These are phyloP conservation scores for Meiosimyza decipiens DNA, from an alignment of 2,888 invertebrate species.

Conservation along the genomic window DNA sequence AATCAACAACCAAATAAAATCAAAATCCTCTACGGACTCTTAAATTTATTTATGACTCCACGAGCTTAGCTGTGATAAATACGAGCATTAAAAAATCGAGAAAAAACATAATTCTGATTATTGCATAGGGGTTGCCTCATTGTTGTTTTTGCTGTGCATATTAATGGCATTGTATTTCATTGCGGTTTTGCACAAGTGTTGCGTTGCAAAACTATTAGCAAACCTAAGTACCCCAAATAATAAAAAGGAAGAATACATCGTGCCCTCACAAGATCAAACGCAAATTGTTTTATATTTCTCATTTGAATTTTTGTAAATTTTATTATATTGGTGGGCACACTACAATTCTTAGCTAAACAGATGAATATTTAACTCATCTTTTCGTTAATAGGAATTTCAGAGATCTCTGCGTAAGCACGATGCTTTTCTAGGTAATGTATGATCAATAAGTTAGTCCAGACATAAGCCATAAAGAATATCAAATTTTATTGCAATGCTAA, in stretches of 20 bases:
- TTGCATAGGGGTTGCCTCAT: background rate
- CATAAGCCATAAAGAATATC: too few relatives aligned
- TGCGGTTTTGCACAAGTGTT: slow-evolving; percentile 15
- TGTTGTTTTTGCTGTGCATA: background rate
- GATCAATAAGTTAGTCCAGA: too few relatives aligned
- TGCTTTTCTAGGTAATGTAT: too few relatives aligned
- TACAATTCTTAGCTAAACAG: too few relatives aligned
- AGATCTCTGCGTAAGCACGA: too few relatives aligned
- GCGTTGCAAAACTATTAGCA: background rate
- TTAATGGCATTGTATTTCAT: background rate
- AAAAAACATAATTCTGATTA: background rate
- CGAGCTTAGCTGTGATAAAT: background rate
- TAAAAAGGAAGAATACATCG: background rate
- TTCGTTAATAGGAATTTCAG: too few relatives aligned
- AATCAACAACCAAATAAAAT: slow-evolving; percentile 43
- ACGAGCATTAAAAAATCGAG: background rate
- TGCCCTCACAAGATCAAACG: background rate
- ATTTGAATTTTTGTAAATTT: too few relatives aligned
- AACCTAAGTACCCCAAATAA: background rate
- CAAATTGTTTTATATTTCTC: background rate
- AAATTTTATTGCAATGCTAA: too few relatives aligned
- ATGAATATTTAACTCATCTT: too few relatives aligned
- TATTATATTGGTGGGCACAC: too few relatives aligned
- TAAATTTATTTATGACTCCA: slow-evolving; percentile 40
- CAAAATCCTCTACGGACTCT: slow-evolving; percentile 42